Evolutionary conservation across 2,888 invertebrate species (phyloP), one percentile per base, ranked within the genome.

Genomic region (Odontomyia ornata): DNA sequence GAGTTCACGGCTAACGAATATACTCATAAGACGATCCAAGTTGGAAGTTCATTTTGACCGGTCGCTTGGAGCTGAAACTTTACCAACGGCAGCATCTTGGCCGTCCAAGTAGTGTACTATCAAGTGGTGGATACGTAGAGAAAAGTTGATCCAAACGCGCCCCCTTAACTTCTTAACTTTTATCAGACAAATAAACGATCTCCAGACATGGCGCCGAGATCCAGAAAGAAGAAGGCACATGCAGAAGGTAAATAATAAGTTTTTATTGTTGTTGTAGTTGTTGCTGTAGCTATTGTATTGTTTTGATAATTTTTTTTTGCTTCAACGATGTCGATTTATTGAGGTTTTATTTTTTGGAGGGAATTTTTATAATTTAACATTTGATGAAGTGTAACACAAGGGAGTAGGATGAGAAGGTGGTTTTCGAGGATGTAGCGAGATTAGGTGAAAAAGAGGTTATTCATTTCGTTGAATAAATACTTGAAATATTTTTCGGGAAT

Each of bases 141-240:
- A 60, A 60, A 27, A 64, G 64, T 27, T n/a, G 30, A 64, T 9
- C 15, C 11, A 64, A 64, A 64, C 64, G 64, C 30, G 64, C 64
- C 64, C 57, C 57, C 57, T 60, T 60, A 30, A 36, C 43, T 43
- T 69, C 30, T 69, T 46, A 69, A 69, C 69, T 69, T 36, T 60
- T 60, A 36, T 30, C 79, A 77, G 75, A 77, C 76, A 79, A 77
- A 75, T 79, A 79, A 79, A 77, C 76, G 76, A 72, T 77, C 76
- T 81, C 81, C 84, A 86, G 86, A 86, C 86, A 86, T 86, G 86
- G 86, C 86, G 86, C 86, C 86, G 86, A 86, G 84, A 84, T 84
- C 85, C 83, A 85, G 86, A 86, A 86, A 86, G 84, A 86, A 86
- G 85, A 86, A 86, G 85, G 86, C 86, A 84, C 85, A 86, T 84